Conservation (phyloP, 2,888 invertebrate species). For the Adelognathus sp. region DNA sequence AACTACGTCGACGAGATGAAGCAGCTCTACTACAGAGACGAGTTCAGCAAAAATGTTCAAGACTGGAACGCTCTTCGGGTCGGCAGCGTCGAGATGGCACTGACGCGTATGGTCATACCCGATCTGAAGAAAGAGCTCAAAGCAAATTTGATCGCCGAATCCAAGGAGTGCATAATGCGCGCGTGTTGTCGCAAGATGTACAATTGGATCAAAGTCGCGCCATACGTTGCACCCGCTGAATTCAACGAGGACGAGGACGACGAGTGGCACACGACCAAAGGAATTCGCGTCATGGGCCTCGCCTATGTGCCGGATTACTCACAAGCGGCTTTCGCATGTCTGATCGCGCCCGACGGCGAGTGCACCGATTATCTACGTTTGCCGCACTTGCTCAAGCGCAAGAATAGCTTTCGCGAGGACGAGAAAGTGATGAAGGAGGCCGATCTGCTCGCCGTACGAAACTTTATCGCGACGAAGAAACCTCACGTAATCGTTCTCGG, state of each 20-base stretch:
- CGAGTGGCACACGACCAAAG: slow-evolving; percentile 93
- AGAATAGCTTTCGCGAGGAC: slow-evolving; percentile 87
- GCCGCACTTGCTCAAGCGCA: slow-evolving; percentile 92
- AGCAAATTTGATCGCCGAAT: slow-evolving; percentile 90
- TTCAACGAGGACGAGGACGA: slow-evolving; percentile 94
- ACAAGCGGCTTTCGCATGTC: slow-evolving; percentile 93
- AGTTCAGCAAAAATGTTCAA: slow-evolving; percentile 95
- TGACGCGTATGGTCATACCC: slow-evolving; percentile 94
- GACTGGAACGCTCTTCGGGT: slow-evolving; percentile 97
- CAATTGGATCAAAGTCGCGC: slow-evolving; percentile 95
- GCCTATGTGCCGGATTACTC: slow-evolving; percentile 93
- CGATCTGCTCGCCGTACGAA: slow-evolving; percentile 87
- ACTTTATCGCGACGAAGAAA: slow-evolving; percentile 94
- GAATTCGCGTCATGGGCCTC: slow-evolving; percentile 92
- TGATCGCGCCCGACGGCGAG: slow-evolving; percentile 94
- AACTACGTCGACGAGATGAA: slow-evolving; percentile 95
- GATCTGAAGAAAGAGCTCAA: slow-evolving; percentile 93
- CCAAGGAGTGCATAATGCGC: slow-evolving; percentile 92
- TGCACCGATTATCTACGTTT: slow-evolving; percentile 95
- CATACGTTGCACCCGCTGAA: slow-evolving; percentile 85
- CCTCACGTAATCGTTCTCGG: slow-evolving; percentile 97
- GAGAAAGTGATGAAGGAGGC: slow-evolving; percentile 87
- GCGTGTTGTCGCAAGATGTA: slow-evolving; percentile 93
- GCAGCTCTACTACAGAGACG: slow-evolving; percentile 93
- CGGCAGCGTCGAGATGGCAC: slow-evolving; percentile 93